Evolutionary conservation across 2,888 invertebrate species (phyloP).

Genomic region (Vandiemenella viatica): DNA sequence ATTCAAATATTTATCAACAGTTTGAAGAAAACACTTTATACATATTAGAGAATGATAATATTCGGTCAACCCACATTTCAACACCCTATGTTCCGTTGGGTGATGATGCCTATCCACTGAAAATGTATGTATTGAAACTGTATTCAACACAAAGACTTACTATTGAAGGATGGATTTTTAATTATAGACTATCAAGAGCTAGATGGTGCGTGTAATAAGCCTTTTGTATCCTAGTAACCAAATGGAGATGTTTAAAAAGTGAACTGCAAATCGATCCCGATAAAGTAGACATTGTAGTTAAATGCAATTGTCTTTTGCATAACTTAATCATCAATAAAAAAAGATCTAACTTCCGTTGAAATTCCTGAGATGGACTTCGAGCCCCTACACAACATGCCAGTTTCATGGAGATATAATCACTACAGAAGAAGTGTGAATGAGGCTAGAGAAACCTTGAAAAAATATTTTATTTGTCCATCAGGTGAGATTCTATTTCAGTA

Average conservation of each 20-base stretch:
- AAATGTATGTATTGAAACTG: background rate
- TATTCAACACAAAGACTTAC: conserved; percentile 1
- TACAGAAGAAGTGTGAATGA: conserved; percentile 1
- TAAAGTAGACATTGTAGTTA: conserved; percentile 1
- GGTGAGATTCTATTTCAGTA: background rate
- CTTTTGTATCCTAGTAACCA: conserved; percentile 1
- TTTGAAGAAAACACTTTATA: conserved; percentile 1
- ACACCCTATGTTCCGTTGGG: conserved; percentile 2
- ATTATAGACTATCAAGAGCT: conserved; percentile 2
- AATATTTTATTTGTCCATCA: conserved; percentile 3
- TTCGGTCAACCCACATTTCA: background rate
- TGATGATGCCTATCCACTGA: conserved; percentile 1
- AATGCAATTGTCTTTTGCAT: conserved; percentile 4
- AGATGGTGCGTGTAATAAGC: conserved; percentile 1
- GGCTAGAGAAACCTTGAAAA: background rate
- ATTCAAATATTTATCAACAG: background rate
- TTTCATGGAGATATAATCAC: conserved; percentile 2
- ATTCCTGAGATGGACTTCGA: background rate
- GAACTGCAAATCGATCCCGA: conserved; percentile 1
- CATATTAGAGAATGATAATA: conserved; percentile 2
- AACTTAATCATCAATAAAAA: conserved; percentile 2
- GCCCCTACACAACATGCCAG: background rate
- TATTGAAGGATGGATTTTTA: conserved; percentile 1
- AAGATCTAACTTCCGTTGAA: conserved; percentile 1
- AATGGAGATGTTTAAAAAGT: conserved; percentile 2